Evolutionary conservation across 2,797 vertebrate genomes (phyloP), one percentile per base, ranked within the genome.

Genomic region (Chanos chanos): DNA sequence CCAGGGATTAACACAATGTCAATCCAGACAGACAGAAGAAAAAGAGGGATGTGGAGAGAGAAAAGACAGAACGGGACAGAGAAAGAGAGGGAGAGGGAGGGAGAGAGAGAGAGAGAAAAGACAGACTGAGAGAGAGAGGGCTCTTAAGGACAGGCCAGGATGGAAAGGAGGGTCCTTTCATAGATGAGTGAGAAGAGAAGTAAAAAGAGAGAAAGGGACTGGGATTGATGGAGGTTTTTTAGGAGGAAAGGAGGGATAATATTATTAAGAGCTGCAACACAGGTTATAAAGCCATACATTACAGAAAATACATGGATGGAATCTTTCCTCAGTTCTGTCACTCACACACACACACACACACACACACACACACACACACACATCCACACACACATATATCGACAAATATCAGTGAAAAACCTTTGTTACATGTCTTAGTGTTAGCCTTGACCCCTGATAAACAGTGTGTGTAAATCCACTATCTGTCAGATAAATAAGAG

Each of bases 1-100:
- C 21, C 36, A 28, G 1, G 64, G 66, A 77, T 70, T 64, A 74
- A 55, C 41, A 51, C 36, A 6, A 34, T 33, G 65, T 24, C 65
- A 66, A 71, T 68, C 55, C 58, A 52, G n/a, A 44, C 52, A 15
- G 28, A 12, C 12, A 21, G 7, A 4, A 18, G 39, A 36, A 40
- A 31, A 12, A 3, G 7, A 13, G 4, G 28, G 19, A 56, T 7
- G 12, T 4, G 10, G 27, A 22, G 22, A 27, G 43, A 27, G 43
- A 8, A 7, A 21, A 39, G 21, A 12, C 3, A 22, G 8, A 21
- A 12, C 0, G 12, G 66, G 18, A 39, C 16, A 22, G 66, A 30
- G 9, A 22, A 43, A 53, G 33, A 45, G 10, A 21, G 15, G 40
- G 33, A 24, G 21, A 39, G 22, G 28, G 13, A 34, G 8, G 51